A percentile compares a stretch with the other conserved stretches of the same genome.
These are phyloP conservation scores for Lycopodina hypogea DNA, from an alignment of 37 sponge, comb jelly and placozoan species.

Conservation along the genomic window DNA sequence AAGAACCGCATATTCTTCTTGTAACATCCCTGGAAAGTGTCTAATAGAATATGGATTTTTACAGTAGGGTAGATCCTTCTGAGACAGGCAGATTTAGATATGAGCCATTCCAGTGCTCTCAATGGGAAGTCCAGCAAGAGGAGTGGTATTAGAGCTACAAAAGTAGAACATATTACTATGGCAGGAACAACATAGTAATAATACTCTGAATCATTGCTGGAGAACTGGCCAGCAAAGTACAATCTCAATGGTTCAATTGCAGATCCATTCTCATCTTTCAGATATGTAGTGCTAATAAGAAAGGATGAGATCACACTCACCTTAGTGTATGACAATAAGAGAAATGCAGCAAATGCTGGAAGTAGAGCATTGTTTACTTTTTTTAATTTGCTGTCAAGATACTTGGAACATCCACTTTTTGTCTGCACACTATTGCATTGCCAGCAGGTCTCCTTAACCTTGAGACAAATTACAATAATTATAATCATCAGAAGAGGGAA, in stretches of 20 bases:
- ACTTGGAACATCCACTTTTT: neutral
- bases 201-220: neutral
- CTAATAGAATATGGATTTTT: constrained; percentile 36
- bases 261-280: neutral
- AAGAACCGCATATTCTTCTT: constrained; percentile 35
- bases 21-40: constrained; percentile 60
- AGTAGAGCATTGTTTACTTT: neutral
- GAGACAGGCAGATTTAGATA: neutral
- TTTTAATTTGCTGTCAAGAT: neutral
- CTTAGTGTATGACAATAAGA: constrained; percentile 48
- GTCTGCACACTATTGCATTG: neutral
- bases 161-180: neutral
- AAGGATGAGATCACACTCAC: constrained; percentile 5
- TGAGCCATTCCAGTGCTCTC: constrained; percentile 8
- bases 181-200: neutral
- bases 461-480: neutral
- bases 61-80: constrained; percentile 14
- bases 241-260: neutral
- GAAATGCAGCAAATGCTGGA: constrained; percentile 41
- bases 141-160: constrained; percentile 25
- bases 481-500: constrained; percentile 54
- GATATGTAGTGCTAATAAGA: neutral
- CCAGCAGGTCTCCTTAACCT: neutral
- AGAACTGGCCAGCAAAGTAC: constrained; percentile 22
- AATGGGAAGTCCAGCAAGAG: constrained; percentile 40